These are phyloP conservation scores for Elegia similella DNA, from an alignment of 2,888 invertebrate genomes.

Conservation along the genomic window DNA sequence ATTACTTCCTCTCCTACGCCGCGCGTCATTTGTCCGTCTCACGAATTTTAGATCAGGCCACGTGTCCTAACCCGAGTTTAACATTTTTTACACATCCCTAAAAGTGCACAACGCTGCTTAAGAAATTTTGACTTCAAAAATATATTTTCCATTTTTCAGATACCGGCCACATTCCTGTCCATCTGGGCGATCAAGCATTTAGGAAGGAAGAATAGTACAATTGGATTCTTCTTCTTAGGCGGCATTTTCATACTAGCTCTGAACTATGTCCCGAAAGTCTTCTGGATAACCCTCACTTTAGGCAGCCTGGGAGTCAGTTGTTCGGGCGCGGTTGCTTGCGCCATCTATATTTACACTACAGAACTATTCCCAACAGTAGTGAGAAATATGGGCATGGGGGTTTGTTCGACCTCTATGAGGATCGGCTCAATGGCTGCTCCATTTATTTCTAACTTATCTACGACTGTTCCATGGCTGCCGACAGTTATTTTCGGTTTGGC, in stretches of 20 bases:
- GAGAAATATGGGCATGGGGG: conserved; percentile 92
- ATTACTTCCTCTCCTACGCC: no score
- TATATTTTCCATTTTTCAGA: conserved; percentile 82
- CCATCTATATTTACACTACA: conserved; percentile 91
- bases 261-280: conserved; percentile 73
- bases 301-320: conserved; percentile 90
- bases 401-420: conserved; percentile 91
- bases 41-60: no score
- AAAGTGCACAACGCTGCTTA: no score
- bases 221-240: conserved; percentile 80
- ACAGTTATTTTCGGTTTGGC: conserved; percentile 87
- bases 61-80: no score
- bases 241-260: conserved; percentile 83
- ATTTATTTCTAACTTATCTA: conserved; percentile 85
- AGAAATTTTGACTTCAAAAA: no score
- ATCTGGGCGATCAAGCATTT: conserved; percentile 82
- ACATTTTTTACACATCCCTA: no score
- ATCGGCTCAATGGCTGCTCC: conserved; percentile 93
- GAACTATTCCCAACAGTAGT: conserved; percentile 95
- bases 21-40: no score
- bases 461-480: conserved; percentile 82
- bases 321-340: conserved; percentile 88
- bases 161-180: conserved; percentile 69
- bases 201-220: conserved; percentile 85
- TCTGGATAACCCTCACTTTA: conserved; percentile 81